phyloP scores from a whole-genome alignment of 2,888 invertebrate species.

The Pterobdella sp. region DNA sequence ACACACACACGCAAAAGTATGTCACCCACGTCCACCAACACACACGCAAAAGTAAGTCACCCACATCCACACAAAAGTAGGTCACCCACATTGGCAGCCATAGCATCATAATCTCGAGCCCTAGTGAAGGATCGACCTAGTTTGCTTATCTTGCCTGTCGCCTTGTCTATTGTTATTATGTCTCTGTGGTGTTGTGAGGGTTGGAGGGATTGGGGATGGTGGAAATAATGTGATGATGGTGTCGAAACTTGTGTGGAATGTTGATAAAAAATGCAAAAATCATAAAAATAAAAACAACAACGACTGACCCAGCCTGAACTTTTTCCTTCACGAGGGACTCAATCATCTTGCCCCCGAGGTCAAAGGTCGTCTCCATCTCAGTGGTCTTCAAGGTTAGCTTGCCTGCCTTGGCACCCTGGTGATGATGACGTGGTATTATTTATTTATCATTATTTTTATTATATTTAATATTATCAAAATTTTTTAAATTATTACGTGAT shows the following conservation, averaged over 20 bases:
- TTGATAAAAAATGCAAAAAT: neutral
- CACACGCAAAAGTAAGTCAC: too few relatives aligned
- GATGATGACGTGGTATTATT: too few relatives aligned
- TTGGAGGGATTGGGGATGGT: neutral
- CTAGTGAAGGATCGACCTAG: slow-evolving; percentile 89
- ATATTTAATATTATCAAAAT: too few relatives aligned
- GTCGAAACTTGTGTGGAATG: neutral
- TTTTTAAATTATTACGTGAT: too few relatives aligned
- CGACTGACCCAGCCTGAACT: slow-evolving; percentile 57
- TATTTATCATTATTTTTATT: too few relatives aligned
- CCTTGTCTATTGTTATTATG: slow-evolving; percentile 95
- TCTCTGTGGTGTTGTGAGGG: slow-evolving; percentile 58
- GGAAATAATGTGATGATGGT: neutral
- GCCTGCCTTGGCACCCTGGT: slow-evolving; percentile 71
- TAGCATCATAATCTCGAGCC: slow-evolving; percentile 94
- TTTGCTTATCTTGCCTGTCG: slow-evolving; percentile 83
- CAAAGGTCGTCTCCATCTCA: slow-evolving; percentile 99
- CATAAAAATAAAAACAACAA: neutral
- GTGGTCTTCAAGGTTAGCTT: slow-evolving; percentile 94
- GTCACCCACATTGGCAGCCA: slow-evolving; percentile 64
- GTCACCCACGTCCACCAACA: too few relatives aligned
- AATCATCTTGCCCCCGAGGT: slow-evolving; percentile 94
- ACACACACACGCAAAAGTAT: too few relatives aligned
- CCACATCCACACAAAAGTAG: too few relatives aligned
- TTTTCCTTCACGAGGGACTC: slow-evolving; percentile 91